These are phyloP conservation scores for Tenualosa ilisha DNA, from an alignment of 2,797 vertebrate species.

Conservation along the genomic window DNA sequence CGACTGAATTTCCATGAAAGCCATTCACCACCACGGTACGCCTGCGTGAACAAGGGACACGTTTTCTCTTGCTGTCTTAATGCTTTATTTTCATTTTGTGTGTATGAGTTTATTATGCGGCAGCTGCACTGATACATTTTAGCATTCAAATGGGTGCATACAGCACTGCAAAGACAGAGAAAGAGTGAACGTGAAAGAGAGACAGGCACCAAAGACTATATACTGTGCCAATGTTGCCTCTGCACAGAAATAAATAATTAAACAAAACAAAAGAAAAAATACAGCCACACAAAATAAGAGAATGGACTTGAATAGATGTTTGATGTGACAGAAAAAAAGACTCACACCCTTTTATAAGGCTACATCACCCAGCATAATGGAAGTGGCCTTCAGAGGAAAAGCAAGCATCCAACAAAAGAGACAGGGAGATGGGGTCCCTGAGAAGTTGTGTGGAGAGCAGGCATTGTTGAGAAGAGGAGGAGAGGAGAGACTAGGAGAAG, in stretches of 20 bases:
- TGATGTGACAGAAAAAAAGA: not conserved
- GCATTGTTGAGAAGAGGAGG: not conserved
- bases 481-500: not conserved
- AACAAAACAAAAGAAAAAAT: too few species aligned
- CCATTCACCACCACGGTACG: not conserved
- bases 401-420: not conserved
- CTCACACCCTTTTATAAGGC: not conserved
- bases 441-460: not conserved
- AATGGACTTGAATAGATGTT: not conserved
- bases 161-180: not conserved
- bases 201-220: not conserved
- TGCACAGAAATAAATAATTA: not conserved
- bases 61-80: not conserved
- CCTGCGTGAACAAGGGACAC: not conserved
- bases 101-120: not conserved
- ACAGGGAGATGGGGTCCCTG: not conserved
- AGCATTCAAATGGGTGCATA: not conserved
- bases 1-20: not conserved
- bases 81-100: not conserved
- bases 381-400: not conserved
- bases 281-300: not conserved
- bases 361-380: conserved; percentile 8
- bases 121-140: not conserved
- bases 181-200: not conserved
- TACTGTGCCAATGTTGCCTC: not conserved